These are phyloP conservation scores for Notechis scutatus DNA, from an alignment of 2,113 vertebrate species.

Conservation along the genomic window DNA sequence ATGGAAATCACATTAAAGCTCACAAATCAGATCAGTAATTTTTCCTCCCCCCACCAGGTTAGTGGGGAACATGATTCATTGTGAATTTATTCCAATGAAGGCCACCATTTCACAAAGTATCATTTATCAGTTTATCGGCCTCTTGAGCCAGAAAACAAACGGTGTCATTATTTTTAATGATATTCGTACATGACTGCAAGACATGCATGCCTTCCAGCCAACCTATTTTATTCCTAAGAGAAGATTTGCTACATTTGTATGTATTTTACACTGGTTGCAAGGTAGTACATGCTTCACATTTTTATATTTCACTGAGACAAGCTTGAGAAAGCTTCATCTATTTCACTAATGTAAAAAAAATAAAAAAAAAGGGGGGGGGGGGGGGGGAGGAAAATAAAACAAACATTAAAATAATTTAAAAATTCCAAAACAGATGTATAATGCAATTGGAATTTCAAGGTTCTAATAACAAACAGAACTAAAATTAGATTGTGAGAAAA, in stretches of 20 bases:
- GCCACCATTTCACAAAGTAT: slow-evolving; percentile 34
- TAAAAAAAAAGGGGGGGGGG: not conserved
- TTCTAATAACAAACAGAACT: not conserved
- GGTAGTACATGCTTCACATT: not conserved
- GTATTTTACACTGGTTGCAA: not conserved
- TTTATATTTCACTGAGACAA: not conserved
- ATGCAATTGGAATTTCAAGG: slow-evolving; percentile 10
- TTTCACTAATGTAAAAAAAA: not conserved
- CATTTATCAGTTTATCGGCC: slow-evolving; percentile 47
- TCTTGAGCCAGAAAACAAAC: slow-evolving; percentile 41
- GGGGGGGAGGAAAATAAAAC: not conserved
- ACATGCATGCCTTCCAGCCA: slow-evolving; percentile 13
- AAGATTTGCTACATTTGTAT: not conserved
- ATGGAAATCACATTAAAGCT: slow-evolving; percentile 57
- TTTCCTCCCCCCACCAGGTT: slow-evolving; percentile 26
- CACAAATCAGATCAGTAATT: slow-evolving; percentile 49
- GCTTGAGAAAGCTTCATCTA: not conserved
- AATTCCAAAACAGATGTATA: not conserved
- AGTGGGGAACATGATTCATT: slow-evolving; percentile 32
- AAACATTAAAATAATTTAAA: not conserved
- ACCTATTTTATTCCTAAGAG: slow-evolving; percentile 26
- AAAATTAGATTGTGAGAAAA: not conserved
- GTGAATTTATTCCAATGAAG: slow-evolving; percentile 45
- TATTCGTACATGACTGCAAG: not conserved
- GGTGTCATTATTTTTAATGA: slow-evolving; percentile 6